phyloP scores from a whole-genome alignment of 2,888 invertebrate genomes.

The Gryllus longicercus region DNA sequence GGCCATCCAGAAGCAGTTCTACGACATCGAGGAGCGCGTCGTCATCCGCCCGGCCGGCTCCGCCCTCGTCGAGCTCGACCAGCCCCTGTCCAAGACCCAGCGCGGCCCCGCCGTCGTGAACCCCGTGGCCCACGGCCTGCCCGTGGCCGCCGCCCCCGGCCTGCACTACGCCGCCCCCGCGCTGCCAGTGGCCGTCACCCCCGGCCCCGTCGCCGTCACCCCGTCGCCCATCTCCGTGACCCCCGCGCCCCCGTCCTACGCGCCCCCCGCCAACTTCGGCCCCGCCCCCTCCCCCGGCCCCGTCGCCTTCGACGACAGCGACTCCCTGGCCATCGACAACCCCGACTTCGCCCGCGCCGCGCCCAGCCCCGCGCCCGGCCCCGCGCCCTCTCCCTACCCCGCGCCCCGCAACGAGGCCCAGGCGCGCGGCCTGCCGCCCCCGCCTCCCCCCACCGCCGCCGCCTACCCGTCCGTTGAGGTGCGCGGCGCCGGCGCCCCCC shows the following conservation, averaged over 20 bases:
- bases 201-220: conserved; percentile 37
- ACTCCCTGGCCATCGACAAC: conserved; percentile 46
- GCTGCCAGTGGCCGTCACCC: conserved; percentile 37
- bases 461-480: conserved; percentile 33
- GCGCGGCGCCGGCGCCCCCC: conserved; percentile 39
- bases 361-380: conserved; percentile 32
- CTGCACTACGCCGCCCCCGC: conserved; percentile 35
- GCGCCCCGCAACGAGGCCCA: conserved; percentile 22
- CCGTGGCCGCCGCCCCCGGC: conserved; percentile 33
- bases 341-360: conserved; percentile 45
- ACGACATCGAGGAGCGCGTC: conserved; percentile 60
- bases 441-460: conserved; percentile 26
- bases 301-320: conserved; percentile 40
- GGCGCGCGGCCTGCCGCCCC: conserved; percentile 26
- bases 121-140: conserved; percentile 40
- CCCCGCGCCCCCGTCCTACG: conserved; percentile 31
- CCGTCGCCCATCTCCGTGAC: conserved; percentile 36
- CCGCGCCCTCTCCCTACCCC: conserved; percentile 40
- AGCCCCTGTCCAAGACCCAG: conserved; percentile 56
- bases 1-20: conserved; percentile 61
- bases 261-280: conserved; percentile 29
- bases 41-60: conserved; percentile 60
- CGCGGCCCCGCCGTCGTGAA: conserved; percentile 50
- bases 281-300: conserved; percentile 33
- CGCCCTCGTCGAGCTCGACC: conserved; percentile 57